Conservation (phyloP, 2,113 vertebrate genomes). For the Cephalopholis sonnerati region DNA sequence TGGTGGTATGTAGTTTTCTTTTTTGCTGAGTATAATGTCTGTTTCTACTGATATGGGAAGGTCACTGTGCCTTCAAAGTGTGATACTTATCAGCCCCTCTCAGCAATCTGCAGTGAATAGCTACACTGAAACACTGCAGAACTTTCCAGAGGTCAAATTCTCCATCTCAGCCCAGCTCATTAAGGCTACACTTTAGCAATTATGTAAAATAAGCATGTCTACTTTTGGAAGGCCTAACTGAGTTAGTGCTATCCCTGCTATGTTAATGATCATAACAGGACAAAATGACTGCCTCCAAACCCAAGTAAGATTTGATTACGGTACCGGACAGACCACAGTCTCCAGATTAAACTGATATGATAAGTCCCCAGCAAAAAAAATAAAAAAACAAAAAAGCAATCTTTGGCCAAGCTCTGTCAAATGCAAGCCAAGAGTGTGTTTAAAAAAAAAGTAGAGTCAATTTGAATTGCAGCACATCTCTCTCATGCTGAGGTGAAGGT, state of each 20-base stretch:
- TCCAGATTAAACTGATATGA: constrained; percentile 74
- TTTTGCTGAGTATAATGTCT: constrained; percentile 4
- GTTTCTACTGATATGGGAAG: constrained; percentile 9
- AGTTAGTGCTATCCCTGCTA: constrained; percentile 75
- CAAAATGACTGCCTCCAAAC: constrained; percentile 69
- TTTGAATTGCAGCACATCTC: constrained; percentile 55
- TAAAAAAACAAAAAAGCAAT: constrained; percentile 28
- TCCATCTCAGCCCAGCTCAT: constrained; percentile 67
- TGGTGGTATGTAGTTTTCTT: not conserved
- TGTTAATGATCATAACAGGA: constrained; percentile 81
- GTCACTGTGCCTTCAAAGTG: constrained; percentile 31
- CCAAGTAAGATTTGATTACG: constrained; percentile 79
- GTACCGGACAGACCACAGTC: constrained; percentile 59
- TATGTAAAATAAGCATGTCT: constrained; percentile 80
- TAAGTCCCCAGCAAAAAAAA: constrained; percentile 38
- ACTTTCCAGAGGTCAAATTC: constrained; percentile 66
- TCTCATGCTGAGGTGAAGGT: constrained; percentile 39
- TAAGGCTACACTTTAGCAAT: constrained; percentile 75
- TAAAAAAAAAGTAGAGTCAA: constrained; percentile 30
- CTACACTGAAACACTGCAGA: constrained; percentile 37
- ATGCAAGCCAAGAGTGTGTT: constrained; percentile 42
- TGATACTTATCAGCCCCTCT: constrained; percentile 47
- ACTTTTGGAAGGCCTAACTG: constrained; percentile 76
- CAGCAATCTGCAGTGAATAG: constrained; percentile 38
- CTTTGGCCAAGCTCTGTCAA: constrained; percentile 49